Conservation (phyloP, 2,797 vertebrate genomes). For the Benthosema pterotum region DNA sequence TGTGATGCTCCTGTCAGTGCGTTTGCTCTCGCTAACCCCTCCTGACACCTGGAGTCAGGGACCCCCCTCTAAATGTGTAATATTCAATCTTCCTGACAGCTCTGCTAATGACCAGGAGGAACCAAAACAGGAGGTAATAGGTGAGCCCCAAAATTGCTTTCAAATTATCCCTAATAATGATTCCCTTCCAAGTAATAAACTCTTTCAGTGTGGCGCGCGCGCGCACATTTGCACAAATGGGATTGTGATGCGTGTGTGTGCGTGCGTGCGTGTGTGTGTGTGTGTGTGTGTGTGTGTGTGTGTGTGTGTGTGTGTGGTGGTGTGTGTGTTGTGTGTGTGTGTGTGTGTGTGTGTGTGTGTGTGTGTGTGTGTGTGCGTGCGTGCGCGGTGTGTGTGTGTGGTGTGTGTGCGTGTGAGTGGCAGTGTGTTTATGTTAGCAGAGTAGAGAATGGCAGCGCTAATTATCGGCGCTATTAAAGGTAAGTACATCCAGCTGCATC, state of each 20-base stretch:
- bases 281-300: constrained; percentile 26
- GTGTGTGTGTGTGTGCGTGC: constrained; percentile 51
- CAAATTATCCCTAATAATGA: constrained; percentile 84
- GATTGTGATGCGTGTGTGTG: constrained; percentile 27
- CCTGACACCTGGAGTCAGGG: constrained; percentile 77
- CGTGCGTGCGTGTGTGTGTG: constrained; percentile 29
- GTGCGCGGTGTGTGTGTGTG: too few relatives aligned
- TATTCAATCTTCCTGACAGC: constrained; percentile 86
- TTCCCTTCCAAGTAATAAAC: constrained; percentile 81
- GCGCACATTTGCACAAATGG: constrained; percentile 2
- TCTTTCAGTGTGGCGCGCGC: constrained; percentile 30
- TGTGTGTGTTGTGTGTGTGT: constrained; percentile 36
- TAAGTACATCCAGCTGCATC: constrained; percentile 84
- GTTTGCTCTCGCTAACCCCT: constrained; percentile 78
- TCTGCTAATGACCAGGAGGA: constrained; percentile 84
- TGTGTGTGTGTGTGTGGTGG: constrained; percentile 13
- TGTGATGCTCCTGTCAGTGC: constrained; percentile 66
- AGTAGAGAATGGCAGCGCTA: constrained; percentile 78
- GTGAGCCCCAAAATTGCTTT: constrained; percentile 84
- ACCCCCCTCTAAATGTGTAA: constrained; percentile 80
- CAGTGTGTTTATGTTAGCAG: constrained; percentile 77
- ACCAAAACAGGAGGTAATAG: constrained; percentile 86
- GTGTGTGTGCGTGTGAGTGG: constrained; percentile 48
- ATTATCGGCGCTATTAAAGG: constrained; percentile 84
- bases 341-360: constrained; percentile 25